These are phyloP conservation scores for Trogon surrucura DNA, from an alignment of 2,113 vertebrate species.

Conservation along the genomic window DNA sequence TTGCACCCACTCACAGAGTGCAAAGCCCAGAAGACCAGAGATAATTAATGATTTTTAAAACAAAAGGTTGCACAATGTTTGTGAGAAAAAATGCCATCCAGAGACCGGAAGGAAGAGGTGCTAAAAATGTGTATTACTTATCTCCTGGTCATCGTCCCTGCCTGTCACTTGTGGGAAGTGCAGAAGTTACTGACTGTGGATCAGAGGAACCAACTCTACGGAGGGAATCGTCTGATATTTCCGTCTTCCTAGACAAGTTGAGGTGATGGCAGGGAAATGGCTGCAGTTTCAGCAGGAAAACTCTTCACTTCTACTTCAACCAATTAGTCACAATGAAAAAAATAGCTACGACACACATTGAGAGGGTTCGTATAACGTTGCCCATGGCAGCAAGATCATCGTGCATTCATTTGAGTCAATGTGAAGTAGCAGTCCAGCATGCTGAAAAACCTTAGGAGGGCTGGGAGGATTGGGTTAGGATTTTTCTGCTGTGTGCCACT, in stretches of 20 bases:
- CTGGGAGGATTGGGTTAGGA: background rate
- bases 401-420: background rate
- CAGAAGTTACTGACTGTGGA: background rate
- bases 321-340: background rate
- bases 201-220: background rate
- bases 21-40: background rate
- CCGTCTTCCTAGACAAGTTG: background rate
- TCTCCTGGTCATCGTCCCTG: background rate
- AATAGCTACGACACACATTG: background rate
- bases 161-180: background rate
- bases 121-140: background rate
- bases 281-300: background rate
- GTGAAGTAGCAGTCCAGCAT: background rate
- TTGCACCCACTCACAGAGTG: background rate
- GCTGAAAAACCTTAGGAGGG: background rate
- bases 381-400: background rate
- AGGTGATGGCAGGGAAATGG: background rate
- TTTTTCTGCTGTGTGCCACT: background rate
- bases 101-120: background rate
- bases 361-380: rapidly evolving
- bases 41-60: background rate
- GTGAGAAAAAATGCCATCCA: background rate
- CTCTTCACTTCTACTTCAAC: background rate
- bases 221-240: background rate
- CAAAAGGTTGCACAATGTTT: background rate